Conservation (phyloP, 23 tunicate genomes). For the Trididemnum clinides region DNA sequence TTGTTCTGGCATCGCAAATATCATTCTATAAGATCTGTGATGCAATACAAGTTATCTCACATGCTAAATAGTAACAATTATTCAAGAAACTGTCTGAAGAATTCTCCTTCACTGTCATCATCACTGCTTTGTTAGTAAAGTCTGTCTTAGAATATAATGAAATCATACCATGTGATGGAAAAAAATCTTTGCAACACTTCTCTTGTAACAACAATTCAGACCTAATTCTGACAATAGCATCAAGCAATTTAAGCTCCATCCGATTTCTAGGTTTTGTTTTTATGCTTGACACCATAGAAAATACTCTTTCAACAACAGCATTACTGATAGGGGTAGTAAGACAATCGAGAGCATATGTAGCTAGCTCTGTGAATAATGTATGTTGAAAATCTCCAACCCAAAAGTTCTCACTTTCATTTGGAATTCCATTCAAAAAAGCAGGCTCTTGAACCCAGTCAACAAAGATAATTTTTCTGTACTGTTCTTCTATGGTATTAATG, state of each 20-base stretch:
- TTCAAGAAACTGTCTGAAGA: too few relatives aligned
- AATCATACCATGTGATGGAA: neutral
- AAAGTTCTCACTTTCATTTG: slow-evolving; percentile 38
- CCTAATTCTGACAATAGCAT: slow-evolving; percentile 18
- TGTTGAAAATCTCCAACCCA: slow-evolving; percentile 26
- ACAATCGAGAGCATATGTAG: slow-evolving; percentile 23
- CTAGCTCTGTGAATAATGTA: slow-evolving; percentile 21
- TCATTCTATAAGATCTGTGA: too few relatives aligned
- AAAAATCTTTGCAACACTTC: slow-evolving; percentile 1
- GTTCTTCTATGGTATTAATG: neutral
- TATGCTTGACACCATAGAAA: neutral
- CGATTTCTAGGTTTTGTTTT: slow-evolving; percentile 24
- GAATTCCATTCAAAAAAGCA: neutral
- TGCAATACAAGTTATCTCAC: too few relatives aligned
- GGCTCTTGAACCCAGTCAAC: slow-evolving; percentile 11
- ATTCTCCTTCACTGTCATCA: too few relatives aligned
- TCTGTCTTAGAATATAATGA: too few relatives aligned
- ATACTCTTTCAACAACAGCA: slow-evolving; percentile 22
- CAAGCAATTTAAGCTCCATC: neutral
- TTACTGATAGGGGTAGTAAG: slow-evolving; percentile 25
- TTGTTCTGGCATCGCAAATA: too few relatives aligned
- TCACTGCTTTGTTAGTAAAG: too few relatives aligned
- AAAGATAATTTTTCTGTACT: slow-evolving; percentile 17
- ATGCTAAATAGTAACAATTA: too few relatives aligned
- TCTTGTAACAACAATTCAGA: neutral